Evolutionary conservation across 1,140 invertebrate genomes (phyloP).

Genomic region (Hydropsyche tenuis): DNA sequence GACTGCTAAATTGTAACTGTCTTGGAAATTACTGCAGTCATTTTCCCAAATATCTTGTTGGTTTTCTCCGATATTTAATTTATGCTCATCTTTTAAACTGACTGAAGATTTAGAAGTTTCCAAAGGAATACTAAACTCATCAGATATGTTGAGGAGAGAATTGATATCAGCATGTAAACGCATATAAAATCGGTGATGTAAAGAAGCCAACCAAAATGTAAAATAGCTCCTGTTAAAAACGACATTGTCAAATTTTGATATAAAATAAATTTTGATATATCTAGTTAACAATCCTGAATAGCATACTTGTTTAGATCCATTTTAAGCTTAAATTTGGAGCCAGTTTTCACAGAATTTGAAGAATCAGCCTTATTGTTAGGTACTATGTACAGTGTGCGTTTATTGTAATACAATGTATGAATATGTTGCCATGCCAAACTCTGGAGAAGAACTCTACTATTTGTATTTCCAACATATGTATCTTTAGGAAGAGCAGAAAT

Average conservation of each 20-base stretch:
- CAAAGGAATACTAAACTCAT: slow-evolving; percentile 65
- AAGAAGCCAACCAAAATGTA: slow-evolving; percentile 74
- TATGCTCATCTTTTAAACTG: neutral
- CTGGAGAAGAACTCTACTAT: slow-evolving; percentile 59
- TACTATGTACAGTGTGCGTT: slow-evolving; percentile 72
- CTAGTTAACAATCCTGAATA: neutral
- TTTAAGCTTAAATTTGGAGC: slow-evolving; percentile 75
- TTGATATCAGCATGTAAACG: slow-evolving; percentile 74
- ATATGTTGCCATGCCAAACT: slow-evolving; percentile 72
- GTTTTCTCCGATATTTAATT: neutral
- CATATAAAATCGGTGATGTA: slow-evolving; percentile 78
- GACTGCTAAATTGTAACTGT: slow-evolving; percentile 62
- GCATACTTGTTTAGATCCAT: slow-evolving; percentile 76
- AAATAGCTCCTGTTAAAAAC: slow-evolving; percentile 68
- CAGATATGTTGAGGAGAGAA: slow-evolving; percentile 71
- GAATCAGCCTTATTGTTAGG: slow-evolving; percentile 64
- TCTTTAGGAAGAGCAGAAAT: slow-evolving; percentile 51
- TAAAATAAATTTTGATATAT: slow-evolving; percentile 43
- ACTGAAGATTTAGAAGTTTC: slow-evolving; percentile 39
- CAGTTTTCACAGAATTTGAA: slow-evolving; percentile 68
- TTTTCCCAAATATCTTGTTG: slow-evolving; percentile 36
- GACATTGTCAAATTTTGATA: slow-evolving; percentile 38
- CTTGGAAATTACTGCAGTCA: slow-evolving; percentile 61
- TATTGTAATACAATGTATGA: slow-evolving; percentile 76
- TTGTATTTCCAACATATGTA: slow-evolving; percentile 52